A percentile compares a stretch with the other conserved stretches of the same genome.
Evolutionary conservation across 2,797 vertebrate genomes (phyloP).

Genomic region (Esox lucius): DNA sequence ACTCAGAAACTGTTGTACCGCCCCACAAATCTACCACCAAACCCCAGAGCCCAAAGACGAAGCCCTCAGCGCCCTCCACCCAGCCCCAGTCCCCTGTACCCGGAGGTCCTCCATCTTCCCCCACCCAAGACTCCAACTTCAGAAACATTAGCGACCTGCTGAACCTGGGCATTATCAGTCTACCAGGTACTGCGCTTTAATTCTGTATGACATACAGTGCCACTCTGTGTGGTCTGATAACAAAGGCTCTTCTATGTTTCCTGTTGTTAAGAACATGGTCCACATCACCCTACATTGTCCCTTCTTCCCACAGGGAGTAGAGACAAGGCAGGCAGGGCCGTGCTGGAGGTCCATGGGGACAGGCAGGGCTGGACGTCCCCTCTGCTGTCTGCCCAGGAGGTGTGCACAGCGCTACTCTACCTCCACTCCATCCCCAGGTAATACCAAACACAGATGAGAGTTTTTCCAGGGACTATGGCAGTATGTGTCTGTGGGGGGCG

Average conservation of each 20-base stretch:
- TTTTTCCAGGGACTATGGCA: background rate
- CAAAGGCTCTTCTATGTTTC: background rate
- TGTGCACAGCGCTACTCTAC: slow-evolving; percentile 81
- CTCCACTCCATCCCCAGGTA: slow-evolving; percentile 87
- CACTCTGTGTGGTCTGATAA: background rate
- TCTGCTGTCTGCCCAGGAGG: slow-evolving; percentile 68
- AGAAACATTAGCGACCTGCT: slow-evolving; percentile 70
- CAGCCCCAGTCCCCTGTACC: slow-evolving; percentile 28
- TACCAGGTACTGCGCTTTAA: slow-evolving; percentile 80
- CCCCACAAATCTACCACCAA: slow-evolving; percentile 42
- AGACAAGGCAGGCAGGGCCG: slow-evolving; percentile 83
- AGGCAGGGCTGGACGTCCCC: slow-evolving; percentile 73
- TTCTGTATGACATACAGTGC: background rate
- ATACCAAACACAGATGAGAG: background rate
- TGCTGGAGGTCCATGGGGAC: slow-evolving; percentile 82
- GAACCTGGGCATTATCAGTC: slow-evolving; percentile 78
- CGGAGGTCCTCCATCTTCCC: slow-evolving; percentile 27
- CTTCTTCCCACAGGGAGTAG: slow-evolving; percentile 76
- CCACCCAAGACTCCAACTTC: slow-evolving; percentile 49
- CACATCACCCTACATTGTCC: background rate
- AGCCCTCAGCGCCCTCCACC: slow-evolving; percentile 26
- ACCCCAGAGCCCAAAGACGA: slow-evolving; percentile 39
- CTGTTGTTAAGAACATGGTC: background rate
- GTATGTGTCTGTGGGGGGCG: background rate
- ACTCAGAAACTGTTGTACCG: slow-evolving; percentile 22